These are phyloP conservation scores for Eremobia ochroleuca DNA, from an alignment of 2,888 invertebrate species.

Conservation along the genomic window DNA sequence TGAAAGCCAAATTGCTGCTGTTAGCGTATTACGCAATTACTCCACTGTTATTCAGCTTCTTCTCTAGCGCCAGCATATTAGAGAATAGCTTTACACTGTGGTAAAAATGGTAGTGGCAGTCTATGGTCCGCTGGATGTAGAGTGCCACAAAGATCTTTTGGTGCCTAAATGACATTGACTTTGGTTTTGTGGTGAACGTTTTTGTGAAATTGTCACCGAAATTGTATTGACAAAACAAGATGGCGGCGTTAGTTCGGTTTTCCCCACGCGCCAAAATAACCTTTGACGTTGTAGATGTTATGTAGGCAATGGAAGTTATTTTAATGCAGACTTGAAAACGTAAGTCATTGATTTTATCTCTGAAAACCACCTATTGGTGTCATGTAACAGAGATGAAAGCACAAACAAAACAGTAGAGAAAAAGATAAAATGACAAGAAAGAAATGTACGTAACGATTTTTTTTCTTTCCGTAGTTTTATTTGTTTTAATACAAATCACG, in stretches of 20 bases:
- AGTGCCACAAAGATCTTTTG: background rate
- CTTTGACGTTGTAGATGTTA: background rate
- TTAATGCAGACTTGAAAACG: background rate
- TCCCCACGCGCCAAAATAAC: background rate
- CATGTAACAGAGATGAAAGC: background rate
- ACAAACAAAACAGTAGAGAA: background rate
- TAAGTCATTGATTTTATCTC: background rate
- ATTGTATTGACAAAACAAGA: background rate
- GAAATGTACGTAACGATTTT: background rate
- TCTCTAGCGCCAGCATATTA: background rate
- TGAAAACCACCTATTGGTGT: background rate
- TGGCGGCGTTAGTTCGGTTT: background rate
- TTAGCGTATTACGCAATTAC: background rate
- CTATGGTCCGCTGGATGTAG: background rate
- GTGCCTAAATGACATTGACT: background rate
- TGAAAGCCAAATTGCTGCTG: background rate
- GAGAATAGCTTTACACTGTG: background rate
- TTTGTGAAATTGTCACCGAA: background rate
- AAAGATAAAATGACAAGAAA: background rate
- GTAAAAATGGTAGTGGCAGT: background rate
- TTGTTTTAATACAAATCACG: constrained; percentile 2
- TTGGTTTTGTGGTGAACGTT: no score
- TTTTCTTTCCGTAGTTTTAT: background rate
- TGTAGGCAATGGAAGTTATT: background rate
- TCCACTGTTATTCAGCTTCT: background rate